These are phyloP conservation scores for Rhagium mordax DNA, from an alignment of 2,888 invertebrate species.

Conservation along the genomic window DNA sequence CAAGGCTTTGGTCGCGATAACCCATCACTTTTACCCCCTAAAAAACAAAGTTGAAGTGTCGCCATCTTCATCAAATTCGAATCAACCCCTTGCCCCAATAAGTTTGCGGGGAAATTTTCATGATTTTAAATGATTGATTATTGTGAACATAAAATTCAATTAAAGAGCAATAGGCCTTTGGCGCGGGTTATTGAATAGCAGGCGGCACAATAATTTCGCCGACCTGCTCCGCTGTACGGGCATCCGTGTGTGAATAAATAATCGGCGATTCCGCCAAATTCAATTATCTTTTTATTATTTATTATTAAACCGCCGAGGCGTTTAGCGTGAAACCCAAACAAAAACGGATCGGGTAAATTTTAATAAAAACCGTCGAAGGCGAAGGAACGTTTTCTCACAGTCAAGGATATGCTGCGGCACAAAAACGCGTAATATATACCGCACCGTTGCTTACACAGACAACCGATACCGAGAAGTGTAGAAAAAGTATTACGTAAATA, in stretches of 20 bases:
- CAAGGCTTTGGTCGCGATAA: too few species aligned
- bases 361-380: background rate
- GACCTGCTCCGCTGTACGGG: too few species aligned
- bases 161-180: too few species aligned
- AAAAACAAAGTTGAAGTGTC: too few species aligned
- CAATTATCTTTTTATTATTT: background rate
- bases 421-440: background rate
- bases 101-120: too few species aligned
- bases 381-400: background rate
- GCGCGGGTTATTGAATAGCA: too few species aligned
- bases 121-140: too few species aligned
- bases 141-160: too few species aligned
- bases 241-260: background rate
- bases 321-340: conserved; percentile 7
- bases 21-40: too few species aligned
- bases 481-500: background rate
- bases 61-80: too few species aligned
- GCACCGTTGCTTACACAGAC: background rate
- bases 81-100: too few species aligned
- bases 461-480: background rate
- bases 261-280: background rate
- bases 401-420: background rate
- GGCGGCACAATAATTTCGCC: too few species aligned
- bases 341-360: conserved; percentile 2
- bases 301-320: background rate